These are phyloP conservation scores for Embiotoca jacksoni DNA, from an alignment of 2,113 vertebrate genomes.

Conservation along the genomic window DNA sequence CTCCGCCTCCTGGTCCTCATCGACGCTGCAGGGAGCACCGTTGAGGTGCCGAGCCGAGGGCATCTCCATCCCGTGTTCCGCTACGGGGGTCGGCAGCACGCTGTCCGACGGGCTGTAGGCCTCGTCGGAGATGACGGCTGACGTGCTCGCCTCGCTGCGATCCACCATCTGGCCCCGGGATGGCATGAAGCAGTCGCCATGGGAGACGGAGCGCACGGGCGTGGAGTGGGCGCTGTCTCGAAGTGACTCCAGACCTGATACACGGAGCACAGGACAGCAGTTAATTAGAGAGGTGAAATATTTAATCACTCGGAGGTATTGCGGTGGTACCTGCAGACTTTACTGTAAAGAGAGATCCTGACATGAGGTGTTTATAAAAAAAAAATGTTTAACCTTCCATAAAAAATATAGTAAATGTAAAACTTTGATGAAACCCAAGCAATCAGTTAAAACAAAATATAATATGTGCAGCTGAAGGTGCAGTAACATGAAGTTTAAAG, in stretches of 20 bases:
- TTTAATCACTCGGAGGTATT: not conserved
- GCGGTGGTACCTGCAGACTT: not conserved
- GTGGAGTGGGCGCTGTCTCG: conserved; percentile 96
- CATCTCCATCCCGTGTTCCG: conserved; percentile 90
- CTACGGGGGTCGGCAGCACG: conserved; percentile 92
- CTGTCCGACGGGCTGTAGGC: conserved; percentile 93
- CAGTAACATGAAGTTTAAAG: not conserved
- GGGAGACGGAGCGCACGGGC: conserved; percentile 89
- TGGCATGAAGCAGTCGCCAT: conserved; percentile 86
- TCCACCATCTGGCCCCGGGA: conserved; percentile 81
- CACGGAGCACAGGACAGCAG: conserved; percentile 5
- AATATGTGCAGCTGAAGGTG: not conserved
- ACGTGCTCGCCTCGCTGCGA: conserved; percentile 84
- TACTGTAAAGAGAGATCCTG: not conserved
- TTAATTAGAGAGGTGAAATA: not conserved
- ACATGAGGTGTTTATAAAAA: not conserved
- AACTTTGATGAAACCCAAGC: too few species aligned
- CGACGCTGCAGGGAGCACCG: conserved; percentile 89
- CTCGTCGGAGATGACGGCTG: conserved; percentile 89
- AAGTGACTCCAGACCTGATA: conserved; percentile 92
- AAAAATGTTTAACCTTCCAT: too few species aligned
- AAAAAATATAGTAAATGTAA: too few species aligned
- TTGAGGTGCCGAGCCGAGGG: conserved; percentile 88
- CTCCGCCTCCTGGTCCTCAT: conserved; percentile 89
- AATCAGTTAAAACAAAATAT: too few species aligned